These are phyloP conservation scores for Cnemophilus loriae DNA, from an alignment of 2,113 vertebrate genomes.

Conservation along the genomic window DNA sequence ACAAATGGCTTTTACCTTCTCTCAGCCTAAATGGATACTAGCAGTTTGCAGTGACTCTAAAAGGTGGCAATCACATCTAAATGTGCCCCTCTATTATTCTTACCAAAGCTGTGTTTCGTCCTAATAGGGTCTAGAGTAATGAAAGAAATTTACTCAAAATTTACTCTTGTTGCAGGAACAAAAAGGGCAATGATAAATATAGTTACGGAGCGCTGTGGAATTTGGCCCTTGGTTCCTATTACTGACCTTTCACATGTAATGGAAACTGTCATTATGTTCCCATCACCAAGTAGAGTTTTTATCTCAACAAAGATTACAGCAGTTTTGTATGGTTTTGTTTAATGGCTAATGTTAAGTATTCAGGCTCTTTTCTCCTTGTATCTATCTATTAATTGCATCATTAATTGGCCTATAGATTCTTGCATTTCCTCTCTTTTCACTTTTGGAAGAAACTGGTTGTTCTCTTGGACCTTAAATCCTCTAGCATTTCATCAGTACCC, in stretches of 20 bases:
- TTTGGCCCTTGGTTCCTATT: background rate
- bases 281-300: background rate
- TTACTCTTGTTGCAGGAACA: fast-evolving
- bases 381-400: background rate
- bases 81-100: background rate
- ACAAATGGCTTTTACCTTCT: background rate
- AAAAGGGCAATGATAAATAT: background rate
- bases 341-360: background rate
- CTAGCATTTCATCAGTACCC: background rate
- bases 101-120: background rate
- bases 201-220: background rate
- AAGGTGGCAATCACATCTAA: background rate
- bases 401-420: background rate
- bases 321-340: background rate
- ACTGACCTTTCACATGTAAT: background rate
- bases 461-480: background rate
- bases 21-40: background rate
- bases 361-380: background rate
- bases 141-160: background rate
- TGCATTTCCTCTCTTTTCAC: background rate
- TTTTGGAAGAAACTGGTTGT: background rate
- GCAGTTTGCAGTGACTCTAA: background rate
- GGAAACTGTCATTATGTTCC: background rate
- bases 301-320: background rate
- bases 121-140: background rate